phyloP scores from a whole-genome alignment of 2,888 invertebrate genomes.

The Cataglyphis rosenhaueri region DNA sequence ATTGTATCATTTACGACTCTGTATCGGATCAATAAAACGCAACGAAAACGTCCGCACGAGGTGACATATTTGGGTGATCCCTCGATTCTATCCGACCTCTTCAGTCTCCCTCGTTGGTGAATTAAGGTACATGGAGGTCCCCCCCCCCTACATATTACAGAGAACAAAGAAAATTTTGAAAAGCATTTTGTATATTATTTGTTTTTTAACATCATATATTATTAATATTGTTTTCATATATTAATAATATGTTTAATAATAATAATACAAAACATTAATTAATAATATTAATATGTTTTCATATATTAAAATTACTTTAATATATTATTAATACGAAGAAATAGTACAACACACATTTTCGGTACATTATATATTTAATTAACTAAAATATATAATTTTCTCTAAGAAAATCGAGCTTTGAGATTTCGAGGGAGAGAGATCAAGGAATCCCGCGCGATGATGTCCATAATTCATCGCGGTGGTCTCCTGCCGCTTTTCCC shows the following conservation, averaged over 20 bases:
- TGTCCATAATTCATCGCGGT: slow-evolving; percentile 27
- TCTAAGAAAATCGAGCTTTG: not conserved
- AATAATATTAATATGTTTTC: too few species aligned
- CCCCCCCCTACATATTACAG: not conserved
- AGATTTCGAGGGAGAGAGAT: not conserved
- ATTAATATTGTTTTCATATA: not conserved
- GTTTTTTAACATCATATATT: not conserved
- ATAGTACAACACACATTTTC: not conserved
- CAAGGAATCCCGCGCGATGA: not conserved
- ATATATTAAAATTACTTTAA: not conserved
- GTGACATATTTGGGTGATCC: slow-evolving; percentile 12
- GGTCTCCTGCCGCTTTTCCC: not conserved
- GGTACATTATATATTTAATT: not conserved
- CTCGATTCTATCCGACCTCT: slow-evolving; percentile 11
- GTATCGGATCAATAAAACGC: slow-evolving; percentile 83
- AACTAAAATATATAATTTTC: not conserved
- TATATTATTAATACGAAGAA: not conserved
- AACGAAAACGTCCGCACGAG: slow-evolving; percentile 57
- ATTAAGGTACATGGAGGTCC: not conserved
- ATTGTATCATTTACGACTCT: slow-evolving; percentile 82
- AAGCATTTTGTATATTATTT: not conserved
- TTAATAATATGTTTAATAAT: too few species aligned
- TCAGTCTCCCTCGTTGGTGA: not conserved
- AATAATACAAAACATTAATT: too few species aligned
- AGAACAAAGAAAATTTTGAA: not conserved